These are phyloP conservation scores for Phasianus colchicus DNA, from an alignment of 2,113 vertebrate species.

Conservation along the genomic window DNA sequence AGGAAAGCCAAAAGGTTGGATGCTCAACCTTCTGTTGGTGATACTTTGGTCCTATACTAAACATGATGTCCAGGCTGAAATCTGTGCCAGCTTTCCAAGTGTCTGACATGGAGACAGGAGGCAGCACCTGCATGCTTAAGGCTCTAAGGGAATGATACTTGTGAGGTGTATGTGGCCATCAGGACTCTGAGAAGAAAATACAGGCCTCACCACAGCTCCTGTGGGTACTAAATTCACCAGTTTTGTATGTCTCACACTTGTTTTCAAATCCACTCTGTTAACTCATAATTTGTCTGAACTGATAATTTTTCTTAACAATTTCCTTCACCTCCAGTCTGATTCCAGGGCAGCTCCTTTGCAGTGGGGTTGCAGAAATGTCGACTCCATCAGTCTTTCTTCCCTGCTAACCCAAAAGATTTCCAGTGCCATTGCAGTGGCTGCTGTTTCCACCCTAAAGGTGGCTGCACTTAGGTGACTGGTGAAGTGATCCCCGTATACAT, in stretches of 20 bases:
- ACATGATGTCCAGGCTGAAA: accelerated
- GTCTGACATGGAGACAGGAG: not conserved
- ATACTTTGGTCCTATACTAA: not conserved
- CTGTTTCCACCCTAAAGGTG: conserved; percentile 1
- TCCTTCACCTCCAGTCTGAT: not conserved
- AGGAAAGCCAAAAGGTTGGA: no score
- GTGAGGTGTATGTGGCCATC: not conserved
- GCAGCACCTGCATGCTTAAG: not conserved
- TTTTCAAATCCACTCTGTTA: not conserved
- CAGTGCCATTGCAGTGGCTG: not conserved
- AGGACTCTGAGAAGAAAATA: not conserved
- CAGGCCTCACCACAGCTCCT: not conserved
- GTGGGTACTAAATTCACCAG: not conserved
- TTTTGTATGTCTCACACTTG: not conserved
- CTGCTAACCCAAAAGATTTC: not conserved
- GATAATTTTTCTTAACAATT: not conserved
- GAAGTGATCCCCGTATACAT: conserved; percentile 51
- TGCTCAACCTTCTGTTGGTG: no score
- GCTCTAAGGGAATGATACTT: not conserved
- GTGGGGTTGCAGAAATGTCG: not conserved
- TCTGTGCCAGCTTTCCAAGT: not conserved
- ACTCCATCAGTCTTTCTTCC: not conserved
- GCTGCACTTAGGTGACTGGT: not conserved
- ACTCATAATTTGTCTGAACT: not conserved
- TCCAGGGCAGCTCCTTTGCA: not conserved